phyloP scores from a whole-genome alignment of 2,888 invertebrate species.

The Eupithecia subumbrata region DNA sequence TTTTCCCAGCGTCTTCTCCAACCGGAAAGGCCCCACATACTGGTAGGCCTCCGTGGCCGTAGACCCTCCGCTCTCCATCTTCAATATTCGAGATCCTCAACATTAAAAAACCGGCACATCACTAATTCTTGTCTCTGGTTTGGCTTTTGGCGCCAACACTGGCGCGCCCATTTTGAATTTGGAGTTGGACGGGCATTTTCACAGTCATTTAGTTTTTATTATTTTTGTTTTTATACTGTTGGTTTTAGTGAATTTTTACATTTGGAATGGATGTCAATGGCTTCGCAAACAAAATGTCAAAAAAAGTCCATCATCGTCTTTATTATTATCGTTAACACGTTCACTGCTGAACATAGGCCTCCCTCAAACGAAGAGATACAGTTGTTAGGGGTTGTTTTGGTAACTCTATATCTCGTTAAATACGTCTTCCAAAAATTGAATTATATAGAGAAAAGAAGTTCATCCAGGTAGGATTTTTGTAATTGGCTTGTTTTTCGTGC shows the following conservation, averaged over 20 bases:
- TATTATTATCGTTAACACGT: too few species aligned
- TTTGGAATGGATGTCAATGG: slow-evolving; percentile 33
- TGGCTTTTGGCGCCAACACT: slow-evolving; percentile 32
- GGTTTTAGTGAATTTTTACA: slow-evolving; percentile 14
- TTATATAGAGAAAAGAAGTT: too few species aligned
- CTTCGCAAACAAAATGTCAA: not conserved
- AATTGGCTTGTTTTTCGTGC: not conserved
- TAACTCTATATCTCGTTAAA: too few species aligned
- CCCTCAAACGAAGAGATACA: too few species aligned
- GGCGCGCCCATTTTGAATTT: slow-evolving; percentile 36
- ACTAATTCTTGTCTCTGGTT: slow-evolving; percentile 32
- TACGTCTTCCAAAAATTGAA: too few species aligned
- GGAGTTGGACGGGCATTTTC: slow-evolving; percentile 43
- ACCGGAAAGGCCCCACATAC: slow-evolving; percentile 99
- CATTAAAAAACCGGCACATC: slow-evolving; percentile 51
- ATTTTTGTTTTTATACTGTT: slow-evolving; percentile 9
- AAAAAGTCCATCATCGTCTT: not conserved
- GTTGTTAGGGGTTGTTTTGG: not conserved
- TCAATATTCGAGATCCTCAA: slow-evolving; percentile 54
- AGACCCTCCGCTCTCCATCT: slow-evolving; percentile 71
- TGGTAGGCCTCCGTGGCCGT: slow-evolving; percentile 87
- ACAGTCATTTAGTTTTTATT: slow-evolving; percentile 10
- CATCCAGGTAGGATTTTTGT: not conserved
- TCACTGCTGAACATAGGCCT: too few species aligned
- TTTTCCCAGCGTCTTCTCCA: slow-evolving; percentile 99